Base-by-base conservation (phyloP, 2,888 invertebrate species). In the Nezara viridula region DNA sequence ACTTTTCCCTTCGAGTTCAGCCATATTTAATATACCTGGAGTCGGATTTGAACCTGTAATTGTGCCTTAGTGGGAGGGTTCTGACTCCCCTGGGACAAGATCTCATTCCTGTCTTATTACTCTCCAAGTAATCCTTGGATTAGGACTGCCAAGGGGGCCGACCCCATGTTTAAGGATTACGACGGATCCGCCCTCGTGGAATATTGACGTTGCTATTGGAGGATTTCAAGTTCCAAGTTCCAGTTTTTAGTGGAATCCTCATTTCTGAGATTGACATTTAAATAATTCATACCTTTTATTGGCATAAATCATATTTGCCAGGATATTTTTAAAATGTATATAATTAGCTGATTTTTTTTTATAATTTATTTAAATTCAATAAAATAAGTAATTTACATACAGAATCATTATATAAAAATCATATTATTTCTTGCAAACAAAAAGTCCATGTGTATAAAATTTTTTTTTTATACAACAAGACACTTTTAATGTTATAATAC, bases 21-120 rank as follows among this genome's bases (percentile, higher is more conserved):
- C 24, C 81, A 81, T 44, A 81, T 81, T 81, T 81, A 81, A 81
- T 81, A 81, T 81, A 81, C 81, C 81, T 81, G 81, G 10, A 81
- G 81, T 44, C 44, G 81, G 81, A 81, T 81, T 81, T 40, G 40
- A 44, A 81, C 44, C 81, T 81, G 81, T 81, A 81, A 81, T 81
- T 81, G 81, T 47, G 10, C 44, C 44, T 47, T 12, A n/a, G 44
- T 81, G 81, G 81, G 44, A n/a, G n/a, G 81, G 24, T 44, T 40
- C 37, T 37, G 37, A 7, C 66, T 73, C 66, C 81, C 81, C 12
- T n/a, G 81, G 81, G 81, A 47, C 44, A 40, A 81, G 81, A 81
- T 81, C 81, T 81, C 81, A 81, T 81, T 81, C 81, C 81, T 81
- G 81, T 81, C 81, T 81, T 81, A 81, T 81, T 81, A 81, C 81